Percentiles rank a stretch among this genome's conserved stretches.
Evolutionary conservation across 1,140 invertebrate species (phyloP).

Genomic region (Bombus confusus): DNA sequence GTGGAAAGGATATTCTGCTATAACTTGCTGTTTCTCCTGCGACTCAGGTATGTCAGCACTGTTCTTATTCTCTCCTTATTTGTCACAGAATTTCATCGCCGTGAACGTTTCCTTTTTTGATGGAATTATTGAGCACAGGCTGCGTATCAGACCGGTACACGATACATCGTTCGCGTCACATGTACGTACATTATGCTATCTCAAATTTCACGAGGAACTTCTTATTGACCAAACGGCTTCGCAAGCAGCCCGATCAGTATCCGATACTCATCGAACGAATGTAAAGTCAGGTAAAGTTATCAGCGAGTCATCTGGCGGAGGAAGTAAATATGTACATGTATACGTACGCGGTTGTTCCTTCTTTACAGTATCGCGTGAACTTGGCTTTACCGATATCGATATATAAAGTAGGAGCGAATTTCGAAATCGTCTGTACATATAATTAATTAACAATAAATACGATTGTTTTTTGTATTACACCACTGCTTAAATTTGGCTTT

Average conservation of each 20-base stretch:
- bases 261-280: slow-evolving; percentile 43
- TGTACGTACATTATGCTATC: slow-evolving; percentile 35
- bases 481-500: not conserved
- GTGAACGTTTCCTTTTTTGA: not conserved
- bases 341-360: not conserved
- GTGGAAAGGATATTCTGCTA: not conserved
- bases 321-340: not conserved
- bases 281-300: slow-evolving; percentile 27
- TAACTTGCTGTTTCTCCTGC: not conserved
- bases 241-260: slow-evolving; percentile 45
- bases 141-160: slow-evolving; percentile 6
- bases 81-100: slow-evolving; percentile 12
- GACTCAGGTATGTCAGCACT: not conserved
- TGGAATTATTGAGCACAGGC: not conserved
- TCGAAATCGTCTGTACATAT: not conserved
- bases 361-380: not conserved
- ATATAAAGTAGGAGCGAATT: not conserved
- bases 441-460: not conserved
- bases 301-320: slow-evolving; percentile 26
- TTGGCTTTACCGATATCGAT: not conserved
- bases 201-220: slow-evolving; percentile 23
- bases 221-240: slow-evolving; percentile 57
- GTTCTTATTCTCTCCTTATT: not conserved
- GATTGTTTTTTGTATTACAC: not conserved
- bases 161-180: slow-evolving; percentile 10